Evolutionary conservation across 2,888 invertebrate species (phyloP), one percentile per base, ranked within the genome.

Genomic region (Dolomedes plantarius): DNA sequence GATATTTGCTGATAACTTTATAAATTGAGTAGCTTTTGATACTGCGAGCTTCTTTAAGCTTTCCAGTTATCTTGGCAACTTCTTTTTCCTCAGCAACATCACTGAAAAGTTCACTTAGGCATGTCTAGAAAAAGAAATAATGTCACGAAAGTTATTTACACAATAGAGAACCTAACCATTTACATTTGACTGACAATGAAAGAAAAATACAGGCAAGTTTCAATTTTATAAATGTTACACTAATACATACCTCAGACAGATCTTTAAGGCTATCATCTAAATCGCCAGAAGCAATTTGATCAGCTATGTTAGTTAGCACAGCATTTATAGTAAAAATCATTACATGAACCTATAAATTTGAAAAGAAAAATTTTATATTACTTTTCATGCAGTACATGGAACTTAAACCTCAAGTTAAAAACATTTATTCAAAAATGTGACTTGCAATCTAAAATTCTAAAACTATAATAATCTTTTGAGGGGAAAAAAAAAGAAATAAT

Each of bases 61-160:
- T 96, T 13, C 94, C 94, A 6, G 94, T 94, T 31, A 98, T 94
- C 90, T 96, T 96, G 0, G 94, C 94, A 0, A 98, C 94, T 92
- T 98, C 96, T 91, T 98, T 98, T 91, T 99, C 98, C 90, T 98
- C 98, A 0, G 95, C 94, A 3, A 95, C 92, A 16, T 94, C 93
- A 0, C 97, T 97, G 90, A 98, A 98, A 50, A 98, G 93, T 91
- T 99, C 98, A 87, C 95, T 94, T 64, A 94, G 94, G 89, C 97
- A 97, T 5, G 98, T 92, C 93, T 94, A 89, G 27, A 90, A n/a
- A 89, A 86, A 87, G 2, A 72, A 46, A 6, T 13, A 46, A 36
- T 36, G 41, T 46, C 5, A 36, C 11, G n/a, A n/a, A n/a, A n/a
- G n/a, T n/a, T n/a, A n/a, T n/a, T n/a, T n/a, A n/a, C n/a, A n/a